These are phyloP conservation scores for Dicaeum eximium DNA, from an alignment of 2,113 vertebrate genomes.

Conservation along the genomic window DNA sequence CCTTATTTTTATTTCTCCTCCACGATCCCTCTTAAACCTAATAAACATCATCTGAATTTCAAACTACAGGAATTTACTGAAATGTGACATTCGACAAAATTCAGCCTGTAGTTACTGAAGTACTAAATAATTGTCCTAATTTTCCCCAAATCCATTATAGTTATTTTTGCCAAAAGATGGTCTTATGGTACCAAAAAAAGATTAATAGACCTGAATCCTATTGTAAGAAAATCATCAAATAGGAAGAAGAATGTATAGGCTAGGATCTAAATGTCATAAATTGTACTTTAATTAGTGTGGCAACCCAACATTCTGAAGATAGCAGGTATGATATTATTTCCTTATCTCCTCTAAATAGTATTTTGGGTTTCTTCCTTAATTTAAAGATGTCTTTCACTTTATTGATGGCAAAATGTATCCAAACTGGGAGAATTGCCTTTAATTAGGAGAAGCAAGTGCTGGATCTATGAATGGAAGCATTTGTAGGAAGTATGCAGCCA, in stretches of 20 bases:
- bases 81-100: neutral
- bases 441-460: neutral
- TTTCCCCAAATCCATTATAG: neutral
- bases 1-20: neutral
- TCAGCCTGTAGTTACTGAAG: neutral
- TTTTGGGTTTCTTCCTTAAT: neutral
- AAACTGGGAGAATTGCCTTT: neutral
- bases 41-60: neutral
- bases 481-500: neutral
- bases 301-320: neutral
- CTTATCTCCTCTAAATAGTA: neutral
- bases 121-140: neutral
- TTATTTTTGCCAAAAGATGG: neutral
- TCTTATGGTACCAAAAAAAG: neutral
- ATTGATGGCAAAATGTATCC: neutral
- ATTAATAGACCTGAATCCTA: neutral
- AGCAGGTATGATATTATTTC: neutral
- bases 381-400: neutral
- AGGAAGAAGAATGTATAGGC: neutral
- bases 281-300: neutral
- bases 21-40: neutral
- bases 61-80: neutral
- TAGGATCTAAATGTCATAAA: neutral
- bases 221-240: neutral
- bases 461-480: neutral